Evolutionary conservation across 2,797 vertebrate species (phyloP).

Genomic region (Sphaeramia orbicularis): DNA sequence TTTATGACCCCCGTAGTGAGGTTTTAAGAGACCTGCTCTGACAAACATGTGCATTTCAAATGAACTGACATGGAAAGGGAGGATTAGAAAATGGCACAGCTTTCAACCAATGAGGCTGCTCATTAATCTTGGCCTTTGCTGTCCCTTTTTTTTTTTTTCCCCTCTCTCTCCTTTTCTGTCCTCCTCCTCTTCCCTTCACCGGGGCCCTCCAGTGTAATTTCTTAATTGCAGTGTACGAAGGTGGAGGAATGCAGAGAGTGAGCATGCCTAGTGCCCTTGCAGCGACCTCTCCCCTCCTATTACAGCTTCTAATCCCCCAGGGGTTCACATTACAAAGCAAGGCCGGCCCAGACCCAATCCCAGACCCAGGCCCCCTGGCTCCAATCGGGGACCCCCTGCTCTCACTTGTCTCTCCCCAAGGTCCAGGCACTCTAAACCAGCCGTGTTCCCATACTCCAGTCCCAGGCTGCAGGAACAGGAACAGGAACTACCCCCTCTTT

Average conservation of each 20-base stretch:
- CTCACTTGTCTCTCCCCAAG: slow-evolving; percentile 69
- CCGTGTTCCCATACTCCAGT: slow-evolving; percentile 73
- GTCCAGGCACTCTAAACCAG: slow-evolving; percentile 64
- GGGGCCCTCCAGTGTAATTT: slow-evolving; percentile 84
- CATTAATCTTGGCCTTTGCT: slow-evolving; percentile 82
- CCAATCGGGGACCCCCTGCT: slow-evolving; percentile 72
- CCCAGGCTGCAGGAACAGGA: slow-evolving; percentile 65
- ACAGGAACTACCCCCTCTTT: slow-evolving; percentile 14
- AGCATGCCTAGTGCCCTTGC: slow-evolving; percentile 85
- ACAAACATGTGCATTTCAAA: slow-evolving; percentile 84
- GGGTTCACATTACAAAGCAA: slow-evolving; percentile 88
- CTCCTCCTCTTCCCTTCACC: slow-evolving; percentile 62
- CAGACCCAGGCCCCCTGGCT: slow-evolving; percentile 75
- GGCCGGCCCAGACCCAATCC: slow-evolving; percentile 69
- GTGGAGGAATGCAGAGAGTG: slow-evolving; percentile 83
- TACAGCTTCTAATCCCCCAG: slow-evolving; percentile 85
- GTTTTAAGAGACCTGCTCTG: slow-evolving; percentile 82
- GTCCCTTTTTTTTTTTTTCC: slow-evolving; percentile 42
- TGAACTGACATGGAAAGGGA: slow-evolving; percentile 76
- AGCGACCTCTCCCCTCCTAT: slow-evolving; percentile 84
- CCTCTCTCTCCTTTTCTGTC: slow-evolving; percentile 44
- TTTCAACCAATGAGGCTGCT: slow-evolving; percentile 76
- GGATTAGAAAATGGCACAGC: slow-evolving; percentile 78
- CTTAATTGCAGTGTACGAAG: slow-evolving; percentile 87
- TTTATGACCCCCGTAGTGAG: slow-evolving; percentile 82